Percentiles rank a stretch among this genome's conserved stretches.
Conservation (phyloP, 2,797 vertebrate genomes). For the Pseudopleuronectes americanus region DNA sequence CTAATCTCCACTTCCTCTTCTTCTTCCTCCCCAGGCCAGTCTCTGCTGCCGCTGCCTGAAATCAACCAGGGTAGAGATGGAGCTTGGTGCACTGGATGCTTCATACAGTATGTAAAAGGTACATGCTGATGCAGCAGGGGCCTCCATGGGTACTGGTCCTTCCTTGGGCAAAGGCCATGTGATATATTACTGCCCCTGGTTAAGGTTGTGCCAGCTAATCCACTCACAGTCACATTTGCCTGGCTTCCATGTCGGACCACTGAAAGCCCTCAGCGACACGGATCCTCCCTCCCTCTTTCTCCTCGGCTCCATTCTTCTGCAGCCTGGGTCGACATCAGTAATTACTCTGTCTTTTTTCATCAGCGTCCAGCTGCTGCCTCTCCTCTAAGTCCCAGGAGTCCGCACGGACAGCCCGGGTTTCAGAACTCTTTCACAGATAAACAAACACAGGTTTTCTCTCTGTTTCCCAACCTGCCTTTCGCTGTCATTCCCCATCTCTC, state of each 20-base stretch:
- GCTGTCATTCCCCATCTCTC: constrained; percentile 27
- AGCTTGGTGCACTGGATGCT: constrained; percentile 53
- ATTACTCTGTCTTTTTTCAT: constrained; percentile 62
- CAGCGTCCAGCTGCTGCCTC: constrained; percentile 58
- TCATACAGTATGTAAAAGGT: constrained; percentile 76
- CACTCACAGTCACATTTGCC: constrained; percentile 23
- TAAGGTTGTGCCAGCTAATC: constrained; percentile 39
- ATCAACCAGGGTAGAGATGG: constrained; percentile 49
- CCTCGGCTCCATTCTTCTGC: constrained; percentile 10
- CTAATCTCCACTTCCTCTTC: constrained; percentile 8
- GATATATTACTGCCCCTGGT: constrained; percentile 35
- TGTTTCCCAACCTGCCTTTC: constrained; percentile 2
- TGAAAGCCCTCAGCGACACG: constrained; percentile 33
- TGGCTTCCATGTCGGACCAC: constrained; percentile 1
- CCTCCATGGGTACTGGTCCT: constrained; percentile 39
- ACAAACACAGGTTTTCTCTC: constrained; percentile 15
- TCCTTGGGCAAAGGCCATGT: constrained; percentile 55
- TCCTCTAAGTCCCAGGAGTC: constrained; percentile 41
- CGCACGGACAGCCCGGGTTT: constrained; percentile 14
- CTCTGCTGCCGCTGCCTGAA: constrained; percentile 22
- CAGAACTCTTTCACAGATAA: constrained; percentile 20
- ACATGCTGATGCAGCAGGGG: constrained; percentile 54
- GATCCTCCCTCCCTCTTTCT: constrained; percentile 5
- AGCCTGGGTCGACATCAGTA: constrained; percentile 11
- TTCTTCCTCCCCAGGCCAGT: not conserved